Evolutionary conservation across 2,797 vertebrate species (phyloP).

Genomic region (Petrocephalus schoutedeni): DNA sequence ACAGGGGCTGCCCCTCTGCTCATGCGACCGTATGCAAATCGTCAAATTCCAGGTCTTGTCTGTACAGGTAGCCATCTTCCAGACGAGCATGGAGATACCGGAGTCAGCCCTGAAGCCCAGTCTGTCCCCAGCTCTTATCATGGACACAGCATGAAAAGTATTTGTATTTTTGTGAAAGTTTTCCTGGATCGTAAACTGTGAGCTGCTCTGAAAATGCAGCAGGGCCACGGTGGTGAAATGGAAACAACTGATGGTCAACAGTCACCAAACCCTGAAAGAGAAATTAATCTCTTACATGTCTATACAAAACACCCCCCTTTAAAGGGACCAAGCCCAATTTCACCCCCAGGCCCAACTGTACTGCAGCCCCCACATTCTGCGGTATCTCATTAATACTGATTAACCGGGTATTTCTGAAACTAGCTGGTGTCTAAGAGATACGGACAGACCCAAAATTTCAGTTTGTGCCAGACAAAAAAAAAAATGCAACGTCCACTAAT

Average conservation of each 20-base stretch:
- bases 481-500: not conserved
- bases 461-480: not conserved
- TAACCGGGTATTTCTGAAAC: not conserved
- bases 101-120: not conserved
- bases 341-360: not conserved
- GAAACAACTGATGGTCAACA: not conserved
- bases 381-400: not conserved
- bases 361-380: not conserved
- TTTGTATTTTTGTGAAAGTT: not conserved
- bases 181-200: not conserved
- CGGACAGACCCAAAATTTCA: not conserved
- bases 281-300: not conserved
- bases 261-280: not conserved
- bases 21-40: not conserved
- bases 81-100: not conserved
- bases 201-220: not conserved
- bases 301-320: not conserved
- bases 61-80: not conserved
- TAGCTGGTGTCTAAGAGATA: not conserved
- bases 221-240: not conserved
- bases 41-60: not conserved
- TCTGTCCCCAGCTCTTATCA: not conserved
- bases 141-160: not conserved
- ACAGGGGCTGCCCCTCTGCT: slow-evolving; percentile 18
- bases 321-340: not conserved